Conservation (phyloP, 2,888 invertebrate species). For the Cephonodes hylas region DNA sequence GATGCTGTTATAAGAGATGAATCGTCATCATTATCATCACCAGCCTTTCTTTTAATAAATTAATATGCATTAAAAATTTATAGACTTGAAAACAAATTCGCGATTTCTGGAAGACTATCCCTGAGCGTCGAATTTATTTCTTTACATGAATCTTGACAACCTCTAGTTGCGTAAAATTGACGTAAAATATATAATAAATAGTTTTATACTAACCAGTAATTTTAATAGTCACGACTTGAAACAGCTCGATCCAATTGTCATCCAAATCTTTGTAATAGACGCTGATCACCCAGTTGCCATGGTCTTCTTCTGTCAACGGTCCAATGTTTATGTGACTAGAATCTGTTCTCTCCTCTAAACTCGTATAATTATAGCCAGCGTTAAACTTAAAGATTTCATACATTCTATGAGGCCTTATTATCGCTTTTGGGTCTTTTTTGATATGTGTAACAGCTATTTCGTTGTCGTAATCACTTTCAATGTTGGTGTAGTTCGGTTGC, state of each 20-base stretch:
- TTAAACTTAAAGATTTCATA: slow-evolving; percentile 34
- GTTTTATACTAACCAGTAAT: slow-evolving; percentile 49
- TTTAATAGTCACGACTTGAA: slow-evolving; percentile 58
- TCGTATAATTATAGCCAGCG: not conserved
- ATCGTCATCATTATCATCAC: too few relatives aligned
- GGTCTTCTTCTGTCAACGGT: slow-evolving; percentile 51
- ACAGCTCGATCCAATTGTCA: slow-evolving; percentile 52
- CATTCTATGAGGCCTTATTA: slow-evolving; percentile 23
- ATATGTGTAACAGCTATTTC: slow-evolving; percentile 7
- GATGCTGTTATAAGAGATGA: too few relatives aligned
- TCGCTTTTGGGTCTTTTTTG: not conserved
- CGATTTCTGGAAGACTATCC: too few relatives aligned
- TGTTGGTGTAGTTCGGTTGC: slow-evolving; percentile 15
- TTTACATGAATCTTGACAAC: too few relatives aligned
- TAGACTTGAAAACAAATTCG: too few relatives aligned
- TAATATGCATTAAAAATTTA: too few relatives aligned
- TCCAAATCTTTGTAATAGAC: slow-evolving; percentile 41
- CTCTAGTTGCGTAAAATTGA: too few relatives aligned
- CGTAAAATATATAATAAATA: not conserved
- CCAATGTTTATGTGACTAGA: slow-evolving; percentile 57
- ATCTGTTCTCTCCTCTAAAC: slow-evolving; percentile 27
- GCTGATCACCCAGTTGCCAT: slow-evolving; percentile 70
- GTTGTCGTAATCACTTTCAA: slow-evolving; percentile 16
- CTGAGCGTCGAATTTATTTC: too few relatives aligned
- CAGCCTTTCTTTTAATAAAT: too few relatives aligned